Conservation (phyloP, 1,140 invertebrate species). For the Rhynchophorus ferrugineus region DNA sequence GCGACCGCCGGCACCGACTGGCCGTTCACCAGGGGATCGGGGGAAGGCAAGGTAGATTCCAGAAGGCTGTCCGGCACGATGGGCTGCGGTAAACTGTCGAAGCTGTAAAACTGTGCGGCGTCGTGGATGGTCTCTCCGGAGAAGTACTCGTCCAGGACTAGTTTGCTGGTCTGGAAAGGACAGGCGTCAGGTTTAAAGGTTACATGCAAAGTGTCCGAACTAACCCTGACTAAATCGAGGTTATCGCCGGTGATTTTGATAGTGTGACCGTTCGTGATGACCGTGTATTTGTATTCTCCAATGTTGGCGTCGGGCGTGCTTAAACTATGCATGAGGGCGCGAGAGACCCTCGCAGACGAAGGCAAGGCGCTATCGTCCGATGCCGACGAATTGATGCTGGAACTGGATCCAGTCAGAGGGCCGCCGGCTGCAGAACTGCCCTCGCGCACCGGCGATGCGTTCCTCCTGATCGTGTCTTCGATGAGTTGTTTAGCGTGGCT, state of each 20-base stretch:
- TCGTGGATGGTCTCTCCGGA: constrained; percentile 49
- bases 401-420: constrained; percentile 56
- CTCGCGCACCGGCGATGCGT: constrained; percentile 77
- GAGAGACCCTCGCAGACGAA: constrained; percentile 38
- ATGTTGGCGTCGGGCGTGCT: constrained; percentile 75
- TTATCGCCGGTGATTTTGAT: constrained; percentile 78
- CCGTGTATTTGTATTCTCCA: constrained; percentile 80
- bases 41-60: constrained; percentile 30
- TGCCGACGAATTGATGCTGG: constrained; percentile 63
- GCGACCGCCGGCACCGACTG: constrained; percentile 17
- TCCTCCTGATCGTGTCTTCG: constrained; percentile 84
- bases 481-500: constrained; percentile 86
- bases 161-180: constrained; percentile 64
- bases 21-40: constrained; percentile 34
- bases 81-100: constrained; percentile 41
- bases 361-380: constrained; percentile 58
- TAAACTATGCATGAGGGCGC: constrained; percentile 65
- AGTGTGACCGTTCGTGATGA: constrained; percentile 68
- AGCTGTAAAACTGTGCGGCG: constrained; percentile 46
- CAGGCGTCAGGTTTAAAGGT: too few species aligned
- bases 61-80: constrained; percentile 24
- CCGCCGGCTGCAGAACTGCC: constrained; percentile 43
- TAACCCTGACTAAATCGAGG: constrained; percentile 73
- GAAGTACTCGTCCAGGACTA: constrained; percentile 80
- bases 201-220: too few species aligned